These are phyloP conservation scores for Catharus fuscescens DNA, from an alignment of 2,113 vertebrate species.

Conservation along the genomic window DNA sequence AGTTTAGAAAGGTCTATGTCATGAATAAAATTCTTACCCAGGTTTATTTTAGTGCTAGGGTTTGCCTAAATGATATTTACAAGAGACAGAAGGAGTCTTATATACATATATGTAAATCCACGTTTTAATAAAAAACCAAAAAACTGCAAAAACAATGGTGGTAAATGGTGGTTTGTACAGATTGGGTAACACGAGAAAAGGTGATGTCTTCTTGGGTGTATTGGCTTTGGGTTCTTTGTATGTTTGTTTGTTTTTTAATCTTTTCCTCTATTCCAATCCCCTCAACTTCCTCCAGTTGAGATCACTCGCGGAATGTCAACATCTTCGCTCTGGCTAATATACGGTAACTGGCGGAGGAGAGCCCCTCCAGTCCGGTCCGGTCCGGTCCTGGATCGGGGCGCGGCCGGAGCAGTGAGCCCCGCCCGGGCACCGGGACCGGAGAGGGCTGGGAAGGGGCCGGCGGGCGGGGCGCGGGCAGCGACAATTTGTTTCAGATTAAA, in stretches of 20 bases:
- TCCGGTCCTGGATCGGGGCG: fast-evolving
- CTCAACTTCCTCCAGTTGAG: background rate
- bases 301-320: background rate
- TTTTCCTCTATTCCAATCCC: fast-evolving
- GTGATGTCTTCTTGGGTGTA: too few species aligned
- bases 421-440: background rate
- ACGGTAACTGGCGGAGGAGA: fast-evolving
- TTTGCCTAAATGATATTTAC: background rate
- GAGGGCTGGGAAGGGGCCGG: too few species aligned
- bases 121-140: background rate
- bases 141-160: background rate
- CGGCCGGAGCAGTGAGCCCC: background rate
- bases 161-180: background rate
- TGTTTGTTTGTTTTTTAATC: fast-evolving
- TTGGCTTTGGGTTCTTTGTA: background rate
- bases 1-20: background rate
- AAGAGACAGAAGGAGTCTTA: background rate
- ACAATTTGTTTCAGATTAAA: conserved; percentile 51
- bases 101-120: fast-evolving
- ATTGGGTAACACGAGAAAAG: background rate
- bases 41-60: background rate
- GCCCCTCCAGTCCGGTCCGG: fast-evolving
- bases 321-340: fast-evolving
- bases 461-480: background rate
- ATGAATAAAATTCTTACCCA: background rate